Evolutionary conservation across 2,797 vertebrate genomes (phyloP).

Genomic region (Macropodus opercularis): DNA sequence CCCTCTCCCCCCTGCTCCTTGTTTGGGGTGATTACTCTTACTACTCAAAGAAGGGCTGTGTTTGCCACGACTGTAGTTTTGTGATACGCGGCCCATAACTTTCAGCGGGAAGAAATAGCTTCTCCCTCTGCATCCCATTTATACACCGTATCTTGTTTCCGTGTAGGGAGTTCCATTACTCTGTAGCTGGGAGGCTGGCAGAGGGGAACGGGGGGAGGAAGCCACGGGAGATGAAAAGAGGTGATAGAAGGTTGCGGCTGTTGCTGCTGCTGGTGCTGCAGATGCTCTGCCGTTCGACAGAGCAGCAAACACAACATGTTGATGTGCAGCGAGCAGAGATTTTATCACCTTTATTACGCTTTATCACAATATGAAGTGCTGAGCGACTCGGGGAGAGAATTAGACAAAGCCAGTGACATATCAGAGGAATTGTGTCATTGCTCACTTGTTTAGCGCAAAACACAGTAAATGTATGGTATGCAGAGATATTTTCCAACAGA

Average conservation of each 20-base stretch:
- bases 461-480: not conserved
- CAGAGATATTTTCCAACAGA: slow-evolving; percentile 5
- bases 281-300: slow-evolving; percentile 33
- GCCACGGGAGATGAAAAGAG: slow-evolving; percentile 65
- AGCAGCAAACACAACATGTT: slow-evolving; percentile 59
- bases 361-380: slow-evolving; percentile 56
- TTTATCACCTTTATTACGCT: slow-evolving; percentile 74
- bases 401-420: slow-evolving; percentile 44
- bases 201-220: slow-evolving; percentile 38
- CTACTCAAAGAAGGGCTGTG: slow-evolving; percentile 56
- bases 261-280: slow-evolving; percentile 46
- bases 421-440: slow-evolving; percentile 35
- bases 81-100: slow-evolving; percentile 64
- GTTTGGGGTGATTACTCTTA: slow-evolving; percentile 73
- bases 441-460: slow-evolving; percentile 36
- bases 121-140: slow-evolving; percentile 77
- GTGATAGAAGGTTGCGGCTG: slow-evolving; percentile 66
- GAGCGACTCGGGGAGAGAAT: slow-evolving; percentile 21
- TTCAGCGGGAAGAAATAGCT: slow-evolving; percentile 74
- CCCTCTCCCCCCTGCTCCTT: slow-evolving; percentile 34
- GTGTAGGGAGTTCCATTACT: slow-evolving; percentile 76
- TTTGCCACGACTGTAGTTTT: slow-evolving; percentile 73
- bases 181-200: slow-evolving; percentile 65
- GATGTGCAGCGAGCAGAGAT: slow-evolving; percentile 59
- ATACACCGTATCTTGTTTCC: slow-evolving; percentile 76